phyloP scores from a whole-genome alignment of 2,113 vertebrate genomes.

The Brachirus orientalis region DNA sequence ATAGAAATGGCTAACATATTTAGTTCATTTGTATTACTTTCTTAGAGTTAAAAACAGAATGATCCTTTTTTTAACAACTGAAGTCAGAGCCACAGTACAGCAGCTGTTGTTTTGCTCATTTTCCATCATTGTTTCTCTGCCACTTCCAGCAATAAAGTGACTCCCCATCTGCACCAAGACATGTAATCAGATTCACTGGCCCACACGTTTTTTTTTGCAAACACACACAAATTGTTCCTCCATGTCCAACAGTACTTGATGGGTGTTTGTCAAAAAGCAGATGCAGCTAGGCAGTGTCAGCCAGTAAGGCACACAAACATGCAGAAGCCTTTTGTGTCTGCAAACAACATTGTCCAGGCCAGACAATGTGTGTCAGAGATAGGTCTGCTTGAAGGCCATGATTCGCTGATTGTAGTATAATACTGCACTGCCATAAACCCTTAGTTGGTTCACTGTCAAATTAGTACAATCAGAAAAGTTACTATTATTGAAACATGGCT shows the following conservation, averaged over 20 bases:
- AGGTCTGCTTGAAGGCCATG: neutral
- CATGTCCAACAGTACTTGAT: neutral
- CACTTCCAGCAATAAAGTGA: neutral
- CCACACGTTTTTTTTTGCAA: neutral
- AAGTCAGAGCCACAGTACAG: neutral
- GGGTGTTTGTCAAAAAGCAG: slow-evolving; percentile 3
- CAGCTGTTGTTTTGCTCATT: slow-evolving; percentile 9
- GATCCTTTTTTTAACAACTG: neutral
- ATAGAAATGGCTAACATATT: neutral
- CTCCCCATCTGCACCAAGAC: slow-evolving; percentile 7
- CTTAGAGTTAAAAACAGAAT: neutral
- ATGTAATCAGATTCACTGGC: slow-evolving; percentile 5
- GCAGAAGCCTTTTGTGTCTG: slow-evolving; percentile 4
- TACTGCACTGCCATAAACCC: too few species aligned
- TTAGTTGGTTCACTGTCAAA: too few species aligned
- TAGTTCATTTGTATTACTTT: neutral
- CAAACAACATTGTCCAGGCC: slow-evolving; percentile 4
- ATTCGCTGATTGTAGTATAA: too few species aligned
- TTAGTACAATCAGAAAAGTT: too few species aligned
- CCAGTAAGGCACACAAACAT: neutral
- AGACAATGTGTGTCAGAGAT: slow-evolving; percentile 19
- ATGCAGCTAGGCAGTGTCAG: too few species aligned
- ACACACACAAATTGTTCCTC: neutral
- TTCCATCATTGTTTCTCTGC: neutral
- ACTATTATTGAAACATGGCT: too few species aligned